Base-by-base conservation (phyloP, 1,140 invertebrate species). In the Riptortus pedestris region DNA sequence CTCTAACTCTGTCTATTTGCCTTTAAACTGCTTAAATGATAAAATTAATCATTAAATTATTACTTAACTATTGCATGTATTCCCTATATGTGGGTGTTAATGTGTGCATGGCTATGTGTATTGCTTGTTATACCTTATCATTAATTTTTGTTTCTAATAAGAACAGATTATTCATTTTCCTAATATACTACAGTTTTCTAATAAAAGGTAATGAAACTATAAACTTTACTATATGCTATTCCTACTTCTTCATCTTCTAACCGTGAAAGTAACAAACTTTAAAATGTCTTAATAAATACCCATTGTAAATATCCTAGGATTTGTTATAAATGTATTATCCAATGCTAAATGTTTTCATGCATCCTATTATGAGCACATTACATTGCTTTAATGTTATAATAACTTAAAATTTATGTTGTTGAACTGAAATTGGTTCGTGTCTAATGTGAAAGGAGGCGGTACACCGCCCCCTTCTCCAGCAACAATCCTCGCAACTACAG, bases 381-480 rank as follows among this genome's bases (percentile, higher is more conserved):
- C 14, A 38, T 38, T 7, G 14, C 14, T 7, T 7, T 38, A 38
- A 38, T 14, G 5, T 38, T 38, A 14, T 38, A 38, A 38, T 38
- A 38, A 38, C 31, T 55, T 55, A 24, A 55, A 26, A 55, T 24
- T 24, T 51, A 51, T 55, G 51, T 55, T 55, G 24, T 55, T 55
- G 2, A 26, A 22, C 24, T 55, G 20, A 55, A 18, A 24, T 55
- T 55, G 27, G 57, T n/a, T 59, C 33, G n/a, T 59, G 57, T 59
- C 57, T 33, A 38, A 38, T 29, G 28, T 33, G 24, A 55, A 55
- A 43, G 67, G 65, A 28, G 60, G 64, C 33, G 43, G 65, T 26
- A 70, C 69, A 31, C 69, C 69, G 12, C 69, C 69, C n/a, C 68
- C 67, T 26, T 68, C 68, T 14, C 69, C 68, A 14, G 69, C 69